These are phyloP conservation scores for Tetraodon nigroviridis DNA, from an alignment of 2,113 vertebrate genomes.

Conservation along the genomic window DNA sequence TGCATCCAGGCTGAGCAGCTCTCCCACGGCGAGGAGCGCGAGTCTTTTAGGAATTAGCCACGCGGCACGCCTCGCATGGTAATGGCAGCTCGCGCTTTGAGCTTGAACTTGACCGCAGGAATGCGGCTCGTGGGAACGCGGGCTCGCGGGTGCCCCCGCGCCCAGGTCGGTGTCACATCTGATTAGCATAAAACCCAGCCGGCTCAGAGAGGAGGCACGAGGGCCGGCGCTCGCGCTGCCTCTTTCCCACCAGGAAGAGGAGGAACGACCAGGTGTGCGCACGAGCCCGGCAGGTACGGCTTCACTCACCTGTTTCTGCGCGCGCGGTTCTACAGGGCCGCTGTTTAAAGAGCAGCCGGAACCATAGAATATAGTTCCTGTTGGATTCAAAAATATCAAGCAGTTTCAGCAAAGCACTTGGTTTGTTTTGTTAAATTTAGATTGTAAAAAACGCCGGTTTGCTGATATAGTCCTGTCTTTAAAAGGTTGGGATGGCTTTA, in stretches of 20 bases:
- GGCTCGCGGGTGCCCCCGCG: constrained; percentile 58
- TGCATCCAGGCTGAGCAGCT: constrained; percentile 52
- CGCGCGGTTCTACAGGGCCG: too few species aligned
- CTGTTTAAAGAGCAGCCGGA: too few species aligned
- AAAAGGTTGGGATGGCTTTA: too few species aligned
- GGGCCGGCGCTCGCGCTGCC: constrained; percentile 50
- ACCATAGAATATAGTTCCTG: too few species aligned
- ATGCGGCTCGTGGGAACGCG: constrained; percentile 73
- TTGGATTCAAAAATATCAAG: too few species aligned
- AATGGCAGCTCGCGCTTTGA: constrained; percentile 64
- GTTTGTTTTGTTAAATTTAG: too few species aligned
- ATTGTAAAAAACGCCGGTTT: too few species aligned
- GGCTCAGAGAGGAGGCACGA: constrained; percentile 67
- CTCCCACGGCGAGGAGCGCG: constrained; percentile 56
- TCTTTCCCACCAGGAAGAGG: constrained; percentile 55
- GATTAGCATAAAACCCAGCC: constrained; percentile 76
- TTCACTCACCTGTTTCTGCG: neutral
- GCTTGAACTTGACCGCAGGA: constrained; percentile 79
- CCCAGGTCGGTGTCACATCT: constrained; percentile 70
- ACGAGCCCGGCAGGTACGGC: constrained; percentile 53
- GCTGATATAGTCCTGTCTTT: too few species aligned
- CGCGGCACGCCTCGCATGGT: constrained; percentile 65
- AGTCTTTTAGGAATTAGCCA: constrained; percentile 62
- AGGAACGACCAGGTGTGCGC: constrained; percentile 51
- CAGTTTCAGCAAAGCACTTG: too few species aligned